Percentiles rank a stretch among this genome's conserved stretches.
Evolutionary conservation across 2,113 vertebrate species (phyloP).

Genomic region (Pteruthius melanotis): DNA sequence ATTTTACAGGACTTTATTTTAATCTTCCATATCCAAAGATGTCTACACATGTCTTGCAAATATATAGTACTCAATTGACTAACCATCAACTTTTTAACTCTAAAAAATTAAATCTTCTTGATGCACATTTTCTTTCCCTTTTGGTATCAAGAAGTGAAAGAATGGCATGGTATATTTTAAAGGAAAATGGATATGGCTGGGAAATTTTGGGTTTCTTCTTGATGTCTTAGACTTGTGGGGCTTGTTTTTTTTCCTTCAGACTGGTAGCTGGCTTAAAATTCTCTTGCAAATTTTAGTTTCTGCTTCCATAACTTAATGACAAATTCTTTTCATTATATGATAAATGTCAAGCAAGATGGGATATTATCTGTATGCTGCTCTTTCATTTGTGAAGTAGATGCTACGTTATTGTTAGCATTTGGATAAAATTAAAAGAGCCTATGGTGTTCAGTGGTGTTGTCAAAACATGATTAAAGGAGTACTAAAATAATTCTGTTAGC

Average conservation of each 20-base stretch:
- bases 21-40: neutral
- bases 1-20: neutral
- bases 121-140: neutral
- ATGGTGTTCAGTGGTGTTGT: neutral
- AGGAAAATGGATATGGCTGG: neutral
- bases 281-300: neutral
- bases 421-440: neutral
- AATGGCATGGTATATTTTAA: neutral
- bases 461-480: conserved; percentile 3
- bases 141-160: neutral
- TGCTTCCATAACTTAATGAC: neutral
- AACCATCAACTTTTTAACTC: neutral
- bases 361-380: neutral
- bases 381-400: neutral
- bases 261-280: neutral
- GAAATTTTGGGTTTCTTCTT: neutral
- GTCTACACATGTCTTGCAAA: neutral
- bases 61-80: neutral
- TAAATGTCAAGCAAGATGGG: neutral
- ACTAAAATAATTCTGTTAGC: neutral
- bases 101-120: neutral
- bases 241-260: neutral
- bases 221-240: neutral
- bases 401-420: conserved; percentile 5
- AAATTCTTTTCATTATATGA: neutral